Base-by-base conservation (phyloP, 2,113 vertebrate species). In the Cyrtonyx montezumae region DNA sequence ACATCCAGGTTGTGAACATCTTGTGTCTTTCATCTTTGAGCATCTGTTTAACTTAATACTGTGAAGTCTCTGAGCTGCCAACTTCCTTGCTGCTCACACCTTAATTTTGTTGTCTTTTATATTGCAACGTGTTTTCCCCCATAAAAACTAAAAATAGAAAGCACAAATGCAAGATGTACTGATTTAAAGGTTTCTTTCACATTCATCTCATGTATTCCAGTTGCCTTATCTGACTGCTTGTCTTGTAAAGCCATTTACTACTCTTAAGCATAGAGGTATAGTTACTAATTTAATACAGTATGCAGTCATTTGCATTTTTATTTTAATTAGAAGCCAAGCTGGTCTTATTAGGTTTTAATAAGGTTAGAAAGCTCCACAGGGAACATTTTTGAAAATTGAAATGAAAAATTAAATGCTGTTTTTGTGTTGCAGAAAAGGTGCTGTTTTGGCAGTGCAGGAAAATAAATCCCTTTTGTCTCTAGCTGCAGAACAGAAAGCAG, bases 181-280 rank as follows among this genome's bases (percentile, higher is more conserved):
- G 32, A 6, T 74, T 95, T 83, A 70, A 85, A 80, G 45, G 25
- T 51, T 70, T 89, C 32, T 20, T 80, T 85, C 58, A 28, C 11
- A 8, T 37, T 85, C 28, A 77, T 79, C 59, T 90, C 16, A 74
- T 93, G 76, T 93, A 65, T 91, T 94, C 34, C n/a, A 37, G 32
- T 84, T 88, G 85, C 63, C 63, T 95, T 93, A 77, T 67, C 49
- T 95, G 32, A 14, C 32, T 86, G 32, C 49, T 83, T 87, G 59
- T 78, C 61, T 69, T 90, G 42, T 90, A 78, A 91, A 86, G 51
- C 82, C 75, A 49, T 94, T 92, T 94, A 49, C 45, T 84, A n/a
- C 59, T 90, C 19, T 71, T 0, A 0, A 93, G 32, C 76, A 68
- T 67, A 34, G 63, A 86, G 42, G 61, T 71, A 10, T 71, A 63